Percentiles rank a stretch among this genome's conserved stretches.
phyloP scores from a whole-genome alignment of 2,113 vertebrate genomes.

The Zeus faber region DNA sequence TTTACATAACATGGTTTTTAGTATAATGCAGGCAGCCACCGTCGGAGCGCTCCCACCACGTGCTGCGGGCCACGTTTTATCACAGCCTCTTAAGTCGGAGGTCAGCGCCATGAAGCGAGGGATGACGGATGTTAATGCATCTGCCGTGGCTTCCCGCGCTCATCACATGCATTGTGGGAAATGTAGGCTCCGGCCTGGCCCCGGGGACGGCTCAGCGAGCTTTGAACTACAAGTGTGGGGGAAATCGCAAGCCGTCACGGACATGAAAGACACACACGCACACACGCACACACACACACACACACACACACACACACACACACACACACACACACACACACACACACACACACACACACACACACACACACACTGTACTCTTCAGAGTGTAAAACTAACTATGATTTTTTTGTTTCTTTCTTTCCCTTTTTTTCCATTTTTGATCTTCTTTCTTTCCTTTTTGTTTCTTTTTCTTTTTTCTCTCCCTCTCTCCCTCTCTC shows the following conservation, averaged over 20 bases:
- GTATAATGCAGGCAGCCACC: slow-evolving; percentile 1
- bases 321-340: no score
- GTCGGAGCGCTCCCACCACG: slow-evolving; percentile 21
- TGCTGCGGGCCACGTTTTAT: slow-evolving; percentile 22
- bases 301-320: no score
- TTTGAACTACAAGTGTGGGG: not conserved
- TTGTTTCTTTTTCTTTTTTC: not conserved
- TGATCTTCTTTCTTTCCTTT: not conserved
- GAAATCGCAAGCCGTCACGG: no score
- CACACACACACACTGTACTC: not conserved
- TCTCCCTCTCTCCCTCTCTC: slow-evolving; percentile 2
- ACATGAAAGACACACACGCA: no score
- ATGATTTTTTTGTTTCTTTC: not conserved
- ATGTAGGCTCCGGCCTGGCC: not conserved
- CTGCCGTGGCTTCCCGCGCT: no score
- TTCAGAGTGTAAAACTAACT: not conserved
- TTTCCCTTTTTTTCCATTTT: not conserved
- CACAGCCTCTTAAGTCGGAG: slow-evolving; percentile 22
- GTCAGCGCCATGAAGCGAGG: slow-evolving; percentile 28
- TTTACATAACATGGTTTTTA: not conserved
- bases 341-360: no score
- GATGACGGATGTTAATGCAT: not conserved
- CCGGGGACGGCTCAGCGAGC: not conserved
- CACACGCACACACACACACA: no score
- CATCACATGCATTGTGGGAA: slow-evolving; percentile 4